Percentiles rank a stretch among this genome's conserved stretches.
Conservation (phyloP, 2,113 vertebrate genomes). For the Daphoenositta chrysoptera region DNA sequence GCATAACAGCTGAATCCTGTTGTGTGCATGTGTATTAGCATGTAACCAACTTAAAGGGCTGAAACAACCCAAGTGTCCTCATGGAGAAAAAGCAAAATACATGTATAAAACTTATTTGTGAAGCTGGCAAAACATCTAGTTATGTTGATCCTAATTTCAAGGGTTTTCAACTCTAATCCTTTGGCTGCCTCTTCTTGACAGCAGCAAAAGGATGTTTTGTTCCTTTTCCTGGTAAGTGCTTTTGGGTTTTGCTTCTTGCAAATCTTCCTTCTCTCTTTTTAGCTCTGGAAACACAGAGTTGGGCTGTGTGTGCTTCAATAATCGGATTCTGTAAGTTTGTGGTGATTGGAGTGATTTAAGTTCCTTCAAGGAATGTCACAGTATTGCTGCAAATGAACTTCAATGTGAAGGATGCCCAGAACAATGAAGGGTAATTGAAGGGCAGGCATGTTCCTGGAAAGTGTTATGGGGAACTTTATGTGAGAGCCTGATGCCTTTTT, state of each 20-base stretch:
- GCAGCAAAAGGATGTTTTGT: background rate
- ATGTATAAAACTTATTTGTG: background rate
- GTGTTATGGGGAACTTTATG: background rate
- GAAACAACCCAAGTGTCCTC: background rate
- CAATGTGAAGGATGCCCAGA: background rate
- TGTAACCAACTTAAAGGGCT: background rate
- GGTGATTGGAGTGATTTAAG: background rate
- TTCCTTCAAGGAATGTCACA: background rate
- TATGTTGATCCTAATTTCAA: background rate
- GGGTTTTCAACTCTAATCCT: background rate
- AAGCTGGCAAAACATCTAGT: background rate
- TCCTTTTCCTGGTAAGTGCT: background rate
- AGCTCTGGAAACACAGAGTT: background rate
- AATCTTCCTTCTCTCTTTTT: background rate
- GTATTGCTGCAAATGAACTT: background rate
- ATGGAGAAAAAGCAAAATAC: background rate
- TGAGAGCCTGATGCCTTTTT: background rate
- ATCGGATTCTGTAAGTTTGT: background rate
- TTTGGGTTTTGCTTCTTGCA: background rate
- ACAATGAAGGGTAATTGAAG: background rate
- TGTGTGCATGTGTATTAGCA: background rate
- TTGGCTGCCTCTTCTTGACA: background rate
- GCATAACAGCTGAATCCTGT: background rate
- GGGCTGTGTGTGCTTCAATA: background rate
- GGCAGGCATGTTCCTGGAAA: background rate